phyloP scores from a whole-genome alignment of 1,140 invertebrate species.

The Panagrolaimus sp. region DNA sequence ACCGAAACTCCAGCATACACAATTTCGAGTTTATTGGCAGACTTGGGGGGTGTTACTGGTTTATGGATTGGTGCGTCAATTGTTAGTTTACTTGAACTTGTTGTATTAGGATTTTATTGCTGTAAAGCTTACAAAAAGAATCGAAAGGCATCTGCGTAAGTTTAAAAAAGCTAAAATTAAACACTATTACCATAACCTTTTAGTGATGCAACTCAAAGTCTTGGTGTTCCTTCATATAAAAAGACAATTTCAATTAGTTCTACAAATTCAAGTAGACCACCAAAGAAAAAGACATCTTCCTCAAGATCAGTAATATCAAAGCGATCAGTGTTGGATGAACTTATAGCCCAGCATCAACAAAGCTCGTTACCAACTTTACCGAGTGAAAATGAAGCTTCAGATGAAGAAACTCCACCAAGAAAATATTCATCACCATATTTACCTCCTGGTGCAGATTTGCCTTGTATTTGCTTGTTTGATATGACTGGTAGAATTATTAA shows the following conservation, averaged over 20 bases:
- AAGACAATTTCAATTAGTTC: background rate
- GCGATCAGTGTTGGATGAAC: constrained; percentile 16
- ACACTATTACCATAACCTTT: background rate
- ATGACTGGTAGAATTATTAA: constrained; percentile 43
- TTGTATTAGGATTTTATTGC: constrained; percentile 42
- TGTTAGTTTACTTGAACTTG: constrained; percentile 52
- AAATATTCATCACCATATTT: constrained; percentile 43
- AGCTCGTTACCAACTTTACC: constrained; percentile 21
- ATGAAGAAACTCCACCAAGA: constrained; percentile 4
- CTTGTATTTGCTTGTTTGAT: constrained; percentile 55
- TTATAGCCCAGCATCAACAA: constrained; percentile 31
- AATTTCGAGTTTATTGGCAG: constrained; percentile 51
- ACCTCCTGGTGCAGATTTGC: constrained; percentile 54
- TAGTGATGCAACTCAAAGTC: background rate
- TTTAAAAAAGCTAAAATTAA: background rate
- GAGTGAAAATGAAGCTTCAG: constrained; percentile 4
- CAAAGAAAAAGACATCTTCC: background rate
- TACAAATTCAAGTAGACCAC: background rate
- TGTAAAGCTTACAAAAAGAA: constrained; percentile 35
- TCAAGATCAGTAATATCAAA: constrained; percentile 26
- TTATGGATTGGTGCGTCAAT: constrained; percentile 59
- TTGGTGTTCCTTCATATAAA: background rate
- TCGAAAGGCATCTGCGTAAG: constrained; percentile 39
- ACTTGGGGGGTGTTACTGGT: constrained; percentile 56
- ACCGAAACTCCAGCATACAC: constrained; percentile 52